phyloP scores from a whole-genome alignment of 2,113 vertebrate genomes.

The Probosciger aterrimus region DNA sequence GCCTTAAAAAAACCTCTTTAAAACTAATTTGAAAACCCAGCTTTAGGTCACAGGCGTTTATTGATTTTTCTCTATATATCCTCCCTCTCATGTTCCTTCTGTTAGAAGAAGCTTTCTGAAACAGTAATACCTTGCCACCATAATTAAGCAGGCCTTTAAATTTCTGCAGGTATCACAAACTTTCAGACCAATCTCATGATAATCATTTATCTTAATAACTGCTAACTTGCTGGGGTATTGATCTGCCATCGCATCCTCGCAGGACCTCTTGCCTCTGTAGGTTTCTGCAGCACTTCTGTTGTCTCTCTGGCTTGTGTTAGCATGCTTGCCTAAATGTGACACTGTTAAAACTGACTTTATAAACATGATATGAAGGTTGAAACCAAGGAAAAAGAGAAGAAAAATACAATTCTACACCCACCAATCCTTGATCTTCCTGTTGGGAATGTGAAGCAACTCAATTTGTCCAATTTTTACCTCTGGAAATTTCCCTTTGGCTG shows the following conservation, averaged over 20 bases:
- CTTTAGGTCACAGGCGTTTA: background rate
- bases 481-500: background rate
- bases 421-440: background rate
- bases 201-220: constrained; percentile 5
- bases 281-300: background rate
- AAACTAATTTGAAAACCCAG: background rate
- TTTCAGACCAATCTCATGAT: background rate
- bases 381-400: background rate
- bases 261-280: background rate
- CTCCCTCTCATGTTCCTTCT: background rate
- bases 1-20: background rate
- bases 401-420: background rate
- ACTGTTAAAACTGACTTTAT: background rate
- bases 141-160: background rate
- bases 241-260: rapidly evolving
- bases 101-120: background rate
- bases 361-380: background rate
- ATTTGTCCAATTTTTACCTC: background rate
- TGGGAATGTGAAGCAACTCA: background rate
- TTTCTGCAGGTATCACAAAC: background rate
- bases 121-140: background rate
- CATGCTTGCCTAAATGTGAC: background rate
- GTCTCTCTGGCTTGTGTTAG: background rate
- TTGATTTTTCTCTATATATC: background rate
- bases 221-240: background rate